Base-by-base conservation (phyloP, 2,113 vertebrate species). In the Proteles cristata region DNA sequence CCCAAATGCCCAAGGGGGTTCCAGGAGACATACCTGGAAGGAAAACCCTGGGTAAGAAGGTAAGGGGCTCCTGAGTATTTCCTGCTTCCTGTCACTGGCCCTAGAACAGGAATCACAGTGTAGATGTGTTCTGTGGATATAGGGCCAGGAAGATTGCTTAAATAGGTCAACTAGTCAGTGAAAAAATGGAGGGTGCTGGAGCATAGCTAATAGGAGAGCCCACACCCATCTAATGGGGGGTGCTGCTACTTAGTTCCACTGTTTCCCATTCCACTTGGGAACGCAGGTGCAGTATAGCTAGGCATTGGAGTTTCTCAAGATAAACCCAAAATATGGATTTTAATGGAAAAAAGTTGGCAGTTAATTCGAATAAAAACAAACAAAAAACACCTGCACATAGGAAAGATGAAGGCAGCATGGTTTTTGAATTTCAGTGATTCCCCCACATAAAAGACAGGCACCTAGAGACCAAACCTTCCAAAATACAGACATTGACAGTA, bases 291-390 rank as follows among this genome's bases (percentile, higher is more conserved):
- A 79, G 68, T 4, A 11, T 11, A n/a, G 43, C 17, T 48, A 84
- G 16, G 68, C 25, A 35, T 3, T 79, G 63, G 3, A 66, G 39
- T 26, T 5, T 90, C 74, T 92, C 31, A 50, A 68, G 71, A 63
- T 90, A 84, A 61, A 21, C 14, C 16, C 58, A 33, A 45, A 21
- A 39, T 58, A 58, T 89, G 53, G 7, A 87, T 87, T 92, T 92
- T 86, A 61, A 92, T 31, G 53, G 39, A 61, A 80, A 83, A 50
- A 33, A 83, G 7, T n/a, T 33, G 50, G 53, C 28, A 31, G 21
- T 88, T 55, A 4, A 58, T 68, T 84, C 43, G 86, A 58, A 77
- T 61, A 50, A 89, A 88, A 95, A 45, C 31, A 74, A 92, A 63
- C n/a, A 65, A 10, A 68, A 68, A 81, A 14, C 45, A 68, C 9